phyloP scores from a whole-genome alignment of 2,113 vertebrate species.

The Nesoenas mayeri region DNA sequence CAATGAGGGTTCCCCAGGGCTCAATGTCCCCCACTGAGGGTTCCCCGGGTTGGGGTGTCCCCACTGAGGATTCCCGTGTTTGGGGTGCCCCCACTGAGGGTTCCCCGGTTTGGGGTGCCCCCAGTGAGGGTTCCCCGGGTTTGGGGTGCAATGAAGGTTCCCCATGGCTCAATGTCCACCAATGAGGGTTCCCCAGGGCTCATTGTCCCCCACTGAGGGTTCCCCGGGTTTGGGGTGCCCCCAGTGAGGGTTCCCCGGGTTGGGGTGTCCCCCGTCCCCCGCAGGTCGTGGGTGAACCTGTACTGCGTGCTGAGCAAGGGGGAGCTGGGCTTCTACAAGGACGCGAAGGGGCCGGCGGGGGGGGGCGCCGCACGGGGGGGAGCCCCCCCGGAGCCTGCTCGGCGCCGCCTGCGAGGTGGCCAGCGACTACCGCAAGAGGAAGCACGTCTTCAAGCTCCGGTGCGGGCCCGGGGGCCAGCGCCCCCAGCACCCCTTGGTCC shows the following conservation, averaged over 20 bases:
- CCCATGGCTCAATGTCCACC: no score
- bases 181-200: rapidly evolving
- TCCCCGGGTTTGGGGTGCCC: not conserved
- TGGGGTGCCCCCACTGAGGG: no score
- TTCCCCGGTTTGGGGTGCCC: not conserved
- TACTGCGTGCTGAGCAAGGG: conserved; percentile 93
- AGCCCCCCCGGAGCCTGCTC: conserved; percentile 86
- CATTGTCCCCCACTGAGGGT: not conserved
- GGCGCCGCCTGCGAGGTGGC: conserved; percentile 86
- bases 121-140: rapidly evolving
- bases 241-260: no score
- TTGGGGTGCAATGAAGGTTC: no score
- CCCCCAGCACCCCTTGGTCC: no score
- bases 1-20: no score
- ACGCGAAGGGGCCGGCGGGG: conserved; percentile 82
- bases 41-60: no score
- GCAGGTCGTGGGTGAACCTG: conserved; percentile 93
- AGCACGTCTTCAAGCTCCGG: conserved; percentile 87
- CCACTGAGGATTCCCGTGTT: no score
- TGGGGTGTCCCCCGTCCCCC: no score
- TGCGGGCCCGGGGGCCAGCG: no score
- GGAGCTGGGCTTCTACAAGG: conserved; percentile 94
- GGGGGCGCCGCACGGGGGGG: conserved; percentile 82
- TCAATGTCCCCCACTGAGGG: no score
- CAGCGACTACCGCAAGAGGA: conserved; percentile 96